Conservation (phyloP, 2,113 vertebrate genomes). For the Gambusia affinis region DNA sequence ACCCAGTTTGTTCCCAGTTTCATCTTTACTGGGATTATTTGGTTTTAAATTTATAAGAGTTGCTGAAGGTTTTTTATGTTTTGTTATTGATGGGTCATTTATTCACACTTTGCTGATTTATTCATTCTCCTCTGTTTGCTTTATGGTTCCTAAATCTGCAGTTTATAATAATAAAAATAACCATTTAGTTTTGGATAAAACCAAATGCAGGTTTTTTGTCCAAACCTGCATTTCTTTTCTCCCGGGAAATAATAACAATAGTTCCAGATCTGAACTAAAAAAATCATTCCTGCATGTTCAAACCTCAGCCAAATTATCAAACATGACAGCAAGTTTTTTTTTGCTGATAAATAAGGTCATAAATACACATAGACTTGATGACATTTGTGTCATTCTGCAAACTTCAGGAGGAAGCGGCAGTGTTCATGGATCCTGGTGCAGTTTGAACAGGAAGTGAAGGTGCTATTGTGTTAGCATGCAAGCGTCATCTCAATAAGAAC, state of each 20-base stretch:
- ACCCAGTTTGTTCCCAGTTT: neutral
- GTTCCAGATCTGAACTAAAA: no score
- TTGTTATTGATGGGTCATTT: neutral
- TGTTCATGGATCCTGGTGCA: neutral
- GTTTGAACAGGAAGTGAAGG: neutral
- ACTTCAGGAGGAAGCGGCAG: neutral
- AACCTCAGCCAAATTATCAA: no score
- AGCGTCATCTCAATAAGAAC: neutral
- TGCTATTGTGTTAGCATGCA: slow-evolving; percentile 9
- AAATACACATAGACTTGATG: no score
- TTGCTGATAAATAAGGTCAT: neutral
- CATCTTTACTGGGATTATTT: neutral
- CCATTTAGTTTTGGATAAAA: no score
- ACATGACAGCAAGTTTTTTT: no score
- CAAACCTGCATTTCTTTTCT: no score
- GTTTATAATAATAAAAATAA: no score
- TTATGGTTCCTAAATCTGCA: no score
- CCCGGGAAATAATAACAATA: no score
- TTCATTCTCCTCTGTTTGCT: neutral
- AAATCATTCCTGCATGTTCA: no score
- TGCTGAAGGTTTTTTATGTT: neutral
- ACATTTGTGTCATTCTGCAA: neutral
- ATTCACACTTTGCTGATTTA: neutral
- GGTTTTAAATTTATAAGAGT: neutral
- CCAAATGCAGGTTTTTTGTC: no score